Evolutionary conservation across 2,113 vertebrate species (phyloP), one percentile per base, ranked within the genome.

Genomic region (Cebus imitator): DNA sequence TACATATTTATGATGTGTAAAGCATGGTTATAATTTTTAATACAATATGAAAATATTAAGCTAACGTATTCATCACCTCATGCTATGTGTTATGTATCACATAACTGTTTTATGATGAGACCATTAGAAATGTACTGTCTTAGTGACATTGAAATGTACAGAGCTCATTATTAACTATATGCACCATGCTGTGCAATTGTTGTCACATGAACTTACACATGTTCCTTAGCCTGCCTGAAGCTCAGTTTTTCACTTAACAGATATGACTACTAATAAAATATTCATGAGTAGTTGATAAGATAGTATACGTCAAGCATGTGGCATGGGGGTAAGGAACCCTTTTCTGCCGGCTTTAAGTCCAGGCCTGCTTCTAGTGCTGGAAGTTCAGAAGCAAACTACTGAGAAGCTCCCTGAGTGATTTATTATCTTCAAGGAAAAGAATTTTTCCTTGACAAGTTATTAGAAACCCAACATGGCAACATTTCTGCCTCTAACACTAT

Each of bases 161-260:
- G 13, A 76, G 45, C 40, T 45, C 40, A 8, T 76, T 48, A 78
- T 78, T 32, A 78, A 13, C 8, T 48, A 18, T 32, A 32, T 17
- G 30, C 43, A 32, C 43, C 43, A 48, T 17, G 16, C 75, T 48
- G 75, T 78, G 27, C 27, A 78, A 27, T 83, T 86, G 48, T 25
- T 10, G 37, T 55, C 83, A 61, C 13, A 11, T 73, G 68, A 95
- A 52, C 25, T 84, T 32, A 94, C 45, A 35, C 45, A 83, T 78
- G 4, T 84, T 88, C 30, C 45, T 94, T 73, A 89, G 79, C 6
- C 16, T 73, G 7, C 37, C 48, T 21, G 12, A 70, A 35, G 70
- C 35, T 91, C n/a, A 57, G 11, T 25, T 80, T 76, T 37, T 88
- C 45, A 82, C 45, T 73, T 91, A 25, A 90, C 94, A 97, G 92